A percentile compares a stretch with the other conserved stretches of the same genome.
Conservation (phyloP, 2,888 invertebrate species). For the Tortricodes alternella region DNA sequence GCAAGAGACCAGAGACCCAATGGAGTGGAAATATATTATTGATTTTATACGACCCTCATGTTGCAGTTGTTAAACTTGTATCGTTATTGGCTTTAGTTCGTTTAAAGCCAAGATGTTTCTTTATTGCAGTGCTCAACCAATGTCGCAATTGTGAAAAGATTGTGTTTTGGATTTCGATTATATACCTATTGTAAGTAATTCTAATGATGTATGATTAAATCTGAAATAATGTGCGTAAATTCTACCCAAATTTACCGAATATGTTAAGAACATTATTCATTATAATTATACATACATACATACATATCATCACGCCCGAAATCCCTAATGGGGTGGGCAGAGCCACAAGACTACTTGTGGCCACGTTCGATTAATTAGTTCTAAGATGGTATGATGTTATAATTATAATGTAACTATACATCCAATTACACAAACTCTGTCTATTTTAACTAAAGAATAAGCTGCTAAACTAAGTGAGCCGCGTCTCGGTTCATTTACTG, state of each 20-base stretch:
- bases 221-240: background rate
- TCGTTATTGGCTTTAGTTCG: conserved; percentile 58
- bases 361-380: no score
- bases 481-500: no score
- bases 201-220: background rate
- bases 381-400: no score
- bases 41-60: conserved; percentile 61
- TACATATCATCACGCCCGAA: no score
- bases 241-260: background rate
- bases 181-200: no score
- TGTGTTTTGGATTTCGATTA: no score
- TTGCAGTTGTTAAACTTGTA: conserved; percentile 64
- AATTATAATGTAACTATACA: conserved; percentile 18
- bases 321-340: no score
- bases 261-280: background rate
- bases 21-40: conserved; percentile 64
- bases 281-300: no score
- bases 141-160: no score
- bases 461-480: background rate
- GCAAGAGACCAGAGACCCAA: conserved; percentile 52
- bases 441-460: background rate
- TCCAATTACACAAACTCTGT: conserved; percentile 12
- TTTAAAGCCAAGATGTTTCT: background rate
- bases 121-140: background rate
- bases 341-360: no score